Base-by-base conservation (phyloP, 2,113 vertebrate genomes). In the Neofelis nebulosa region DNA sequence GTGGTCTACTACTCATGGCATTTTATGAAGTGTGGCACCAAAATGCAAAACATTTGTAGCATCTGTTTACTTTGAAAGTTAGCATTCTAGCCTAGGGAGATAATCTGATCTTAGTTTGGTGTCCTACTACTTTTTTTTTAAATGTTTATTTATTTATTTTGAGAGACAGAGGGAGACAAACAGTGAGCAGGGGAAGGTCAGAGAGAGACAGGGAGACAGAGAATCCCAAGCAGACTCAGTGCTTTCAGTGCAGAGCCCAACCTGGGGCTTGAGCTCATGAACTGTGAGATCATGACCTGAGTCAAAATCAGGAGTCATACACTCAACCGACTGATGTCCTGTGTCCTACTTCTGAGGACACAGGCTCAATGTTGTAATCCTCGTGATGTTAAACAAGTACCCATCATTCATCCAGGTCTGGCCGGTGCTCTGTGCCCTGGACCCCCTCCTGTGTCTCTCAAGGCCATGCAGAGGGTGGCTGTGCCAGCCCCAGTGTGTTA, bases 401-500 rank as follows among this genome's bases (percentile, higher is more conserved):
- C 74, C 0, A 0, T 61, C 50, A 23, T 63, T 79, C 15, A 5
- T 52, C 50, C 23, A n/a, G 57, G 29, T 27, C 23, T 7, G 80
- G 38, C 41, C 15, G 14, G 48, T 27, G 19, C 9, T 33, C 29
- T 36, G 82, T 31, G 18, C 52, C 71, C 0, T 1, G 36, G 80
- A 23, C 48, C 16, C 93, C 89, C 0, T 1, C 52, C 52, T 66
- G 4, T 18, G 5, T 55, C 36, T 29, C 69, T 41, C 21, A 5
- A n/a, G 94, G 50, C 85, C 2, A 4, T 0, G 0, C 27, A 19
- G 29, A 14, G 45, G 41, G 41, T 21, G 3, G 21, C 48, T 8
- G 1, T 3, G 2, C 57, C 0, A 0, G 33, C 82, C 21, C 21
- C 2, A 0, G 0, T 16, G 13, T 90, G 93, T 84, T 88, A 55